Conservation (phyloP, 2,888 invertebrate genomes). For the Chorisops tibialis region DNA sequence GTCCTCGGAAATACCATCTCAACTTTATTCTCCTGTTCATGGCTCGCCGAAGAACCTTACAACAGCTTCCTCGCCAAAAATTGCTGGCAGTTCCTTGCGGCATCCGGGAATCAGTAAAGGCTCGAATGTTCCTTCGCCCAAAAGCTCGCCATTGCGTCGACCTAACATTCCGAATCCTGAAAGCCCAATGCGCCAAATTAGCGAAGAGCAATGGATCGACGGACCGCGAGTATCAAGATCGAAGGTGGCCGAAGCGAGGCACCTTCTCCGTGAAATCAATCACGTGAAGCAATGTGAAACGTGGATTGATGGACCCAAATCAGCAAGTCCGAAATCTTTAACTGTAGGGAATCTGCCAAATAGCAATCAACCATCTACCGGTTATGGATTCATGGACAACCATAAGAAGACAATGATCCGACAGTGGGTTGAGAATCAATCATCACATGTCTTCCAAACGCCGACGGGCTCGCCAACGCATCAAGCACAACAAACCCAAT, state of each 20-base stretch:
- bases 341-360: constrained; percentile 47
- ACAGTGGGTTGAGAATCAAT: constrained; percentile 91
- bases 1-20: constrained; percentile 22
- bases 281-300: constrained; percentile 81
- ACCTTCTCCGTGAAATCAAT: constrained; percentile 72
- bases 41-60: constrained; percentile 42
- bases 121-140: constrained; percentile 56
- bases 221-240: constrained; percentile 86
- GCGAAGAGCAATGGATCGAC: constrained; percentile 95
- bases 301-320: constrained; percentile 95
- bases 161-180: constrained; percentile 45
- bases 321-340: constrained; percentile 57
- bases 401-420: constrained; percentile 91
- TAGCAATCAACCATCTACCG: constrained; percentile 38
- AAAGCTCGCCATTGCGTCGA: constrained; percentile 55
- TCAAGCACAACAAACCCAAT: constrained; percentile 35
- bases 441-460: constrained; percentile 70
- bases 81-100: constrained; percentile 41
- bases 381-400: constrained; percentile 88
- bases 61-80: constrained; percentile 42
- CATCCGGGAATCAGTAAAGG: constrained; percentile 40
- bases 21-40: constrained; percentile 41
- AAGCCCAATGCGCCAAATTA: constrained; percentile 52
- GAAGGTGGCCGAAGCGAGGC: constrained; percentile 76
- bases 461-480: constrained; percentile 56